Conservation (phyloP, 2,888 invertebrate genomes). For the Himalopsyche kuldschensis region DNA sequence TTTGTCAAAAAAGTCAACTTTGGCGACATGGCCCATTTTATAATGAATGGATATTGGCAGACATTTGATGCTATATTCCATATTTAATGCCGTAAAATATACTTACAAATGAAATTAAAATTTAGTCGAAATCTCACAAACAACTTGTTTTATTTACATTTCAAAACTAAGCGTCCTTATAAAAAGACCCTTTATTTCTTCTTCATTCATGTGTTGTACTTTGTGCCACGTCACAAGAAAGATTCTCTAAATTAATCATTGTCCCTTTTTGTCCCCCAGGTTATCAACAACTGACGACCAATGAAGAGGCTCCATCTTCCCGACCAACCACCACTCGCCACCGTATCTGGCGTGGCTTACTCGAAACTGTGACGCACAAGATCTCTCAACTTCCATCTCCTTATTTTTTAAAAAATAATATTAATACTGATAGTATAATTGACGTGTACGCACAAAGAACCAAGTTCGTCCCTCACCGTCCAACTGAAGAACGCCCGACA, state of each 20-base stretch:
- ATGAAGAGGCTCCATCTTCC: background rate
- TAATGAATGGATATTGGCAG: no score
- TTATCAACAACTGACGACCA: background rate
- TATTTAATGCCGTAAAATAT: no score
- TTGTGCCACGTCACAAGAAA: no score
- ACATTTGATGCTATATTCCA: no score
- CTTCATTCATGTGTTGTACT: no score
- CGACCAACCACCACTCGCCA: background rate
- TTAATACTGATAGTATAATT: background rate
- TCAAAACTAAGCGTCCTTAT: no score
- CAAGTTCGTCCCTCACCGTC: conserved; percentile 4
- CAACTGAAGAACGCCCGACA: background rate
- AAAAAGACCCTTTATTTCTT: no score
- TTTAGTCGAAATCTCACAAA: no score
- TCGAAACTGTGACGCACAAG: background rate
- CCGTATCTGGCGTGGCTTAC: background rate
- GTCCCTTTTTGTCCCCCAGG: background rate
- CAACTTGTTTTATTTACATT: no score
- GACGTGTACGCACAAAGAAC: background rate
- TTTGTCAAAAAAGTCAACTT: no score
- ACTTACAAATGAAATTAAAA: no score
- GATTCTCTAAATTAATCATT: background rate
- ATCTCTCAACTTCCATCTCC: background rate
- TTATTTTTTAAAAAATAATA: background rate
- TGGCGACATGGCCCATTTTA: no score